Evolutionary conservation across 2,888 invertebrate genomes (phyloP), one percentile per base, ranked within the genome.

Genomic region (Stenolophus ochropezus): DNA sequence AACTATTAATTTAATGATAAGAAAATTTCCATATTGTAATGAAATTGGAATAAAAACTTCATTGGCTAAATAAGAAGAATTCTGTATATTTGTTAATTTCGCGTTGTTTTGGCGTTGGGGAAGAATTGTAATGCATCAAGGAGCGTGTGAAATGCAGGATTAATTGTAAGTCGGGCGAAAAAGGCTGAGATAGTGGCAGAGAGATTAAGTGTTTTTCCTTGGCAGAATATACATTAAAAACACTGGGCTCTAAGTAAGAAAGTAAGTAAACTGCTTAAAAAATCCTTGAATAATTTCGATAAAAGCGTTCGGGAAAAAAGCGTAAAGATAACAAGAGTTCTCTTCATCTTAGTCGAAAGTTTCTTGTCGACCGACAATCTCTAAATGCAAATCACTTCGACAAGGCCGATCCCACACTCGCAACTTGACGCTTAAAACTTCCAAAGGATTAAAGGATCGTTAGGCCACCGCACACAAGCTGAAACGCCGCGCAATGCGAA

Each of bases 391-490:
- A 80, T 80, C 80, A 73, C 71, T 69, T 56, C 47, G 49, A 73
- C 53, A 56, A 56, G 80, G 73, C 58, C 42, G 42, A 73, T 77
- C 65, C 61, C 76, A 76, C 56, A 42, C 58, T 61, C n/a, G 77
- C 56, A 79, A 79, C 79, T 79, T 79, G 47, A 42, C 73, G 80
- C 73, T 80, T 73, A 80, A 80, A 73, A 80, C 80, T 80, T 80
- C 73, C 73, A 80, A 73, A 80, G 80, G 80, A 80, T 80, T 80
- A 80, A 73, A 80, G 80, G 73, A 58, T 80, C 80, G 73, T 80
- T 80, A 80, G 80, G 47, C 8, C 58, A 65, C 47, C 61, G 78
- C 78, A 78, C 33, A 51, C 65, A 42, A 42, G 61, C 47, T 65
- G 33, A 76, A 56, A 51, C 27, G 51, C 65, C 65, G 65, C 27